Base-by-base conservation (phyloP, 2,888 invertebrate genomes). In the Drosophila recens region DNA sequence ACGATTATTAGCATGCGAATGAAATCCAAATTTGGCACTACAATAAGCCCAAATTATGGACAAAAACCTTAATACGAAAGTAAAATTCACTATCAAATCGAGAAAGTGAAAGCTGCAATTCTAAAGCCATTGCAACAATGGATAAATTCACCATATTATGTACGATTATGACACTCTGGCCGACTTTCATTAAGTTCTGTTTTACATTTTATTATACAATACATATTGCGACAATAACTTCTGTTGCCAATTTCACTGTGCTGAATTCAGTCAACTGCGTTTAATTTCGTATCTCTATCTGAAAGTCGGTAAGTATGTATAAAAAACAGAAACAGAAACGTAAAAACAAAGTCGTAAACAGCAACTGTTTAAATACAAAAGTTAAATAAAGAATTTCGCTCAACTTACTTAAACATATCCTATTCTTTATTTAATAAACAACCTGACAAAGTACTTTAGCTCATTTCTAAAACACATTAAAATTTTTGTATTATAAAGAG, bases 1-100 rank as follows among this genome's bases (percentile, higher is more conserved):
- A 6, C 36, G 13, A 88, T 86, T 86, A 88, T 86, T 86, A 88
- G 75, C 89, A 86, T 90, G 72, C 71, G 69, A 85, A 82, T 79
- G 51, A 46, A 64, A 71, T 51, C 46, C 23, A 36, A 73, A 40
- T 23, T 57, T 58, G 27, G 54, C 70, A 77, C 72, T 78, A 80
- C 85, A 84, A 87, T 81, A 63, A 72, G 8, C 36, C 38, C 38
- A 33, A 63, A 61, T 33, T 10, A 13, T 20, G 46, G 42, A 38
- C 9, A 49, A 58, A 58, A 51, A 48, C 62, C 51, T 69, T 56
- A 58, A 23, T 72, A 51, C 52, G 72, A 78, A 78, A 78, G 81
- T 66, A 77, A 80, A 72, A 71, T 57, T 53, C 13, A 17, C 17
- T 23, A 13, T 20, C n/a, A 20, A 33, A 49, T 58, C 10, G 78